These are phyloP conservation scores for Bombus consobrinus DNA, from an alignment of 1,140 invertebrate genomes.

Conservation along the genomic window DNA sequence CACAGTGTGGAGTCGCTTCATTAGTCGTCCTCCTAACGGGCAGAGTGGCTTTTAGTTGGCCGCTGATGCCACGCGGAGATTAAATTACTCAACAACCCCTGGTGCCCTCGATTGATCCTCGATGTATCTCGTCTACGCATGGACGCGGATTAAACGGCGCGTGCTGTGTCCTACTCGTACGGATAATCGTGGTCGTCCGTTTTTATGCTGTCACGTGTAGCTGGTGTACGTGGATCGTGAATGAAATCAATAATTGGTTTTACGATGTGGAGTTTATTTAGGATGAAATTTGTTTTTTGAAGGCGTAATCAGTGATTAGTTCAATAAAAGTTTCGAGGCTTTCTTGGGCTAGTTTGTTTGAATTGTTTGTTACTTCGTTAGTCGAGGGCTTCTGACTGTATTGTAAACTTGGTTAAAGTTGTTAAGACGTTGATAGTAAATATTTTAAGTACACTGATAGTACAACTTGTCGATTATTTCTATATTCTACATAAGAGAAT, in stretches of 20 bases:
- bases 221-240: background rate
- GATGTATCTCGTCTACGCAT: conserved; percentile 55
- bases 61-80: conserved; percentile 36
- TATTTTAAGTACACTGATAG: too few species aligned
- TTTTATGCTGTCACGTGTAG: conserved; percentile 2
- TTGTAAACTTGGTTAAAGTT: too few species aligned
- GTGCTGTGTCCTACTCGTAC: conserved; percentile 16
- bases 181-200: conserved; percentile 37
- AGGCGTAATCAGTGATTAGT: too few species aligned
- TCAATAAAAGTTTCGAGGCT: too few species aligned
- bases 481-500: too few species aligned
- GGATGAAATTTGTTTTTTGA: background rate
- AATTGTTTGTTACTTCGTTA: too few species aligned
- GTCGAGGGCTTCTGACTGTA: too few species aligned
- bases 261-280: background rate
- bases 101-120: conserved; percentile 54
- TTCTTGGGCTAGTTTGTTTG: too few species aligned
- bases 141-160: conserved; percentile 60
- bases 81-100: conserved; percentile 58
- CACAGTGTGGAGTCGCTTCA: conserved; percentile 46
- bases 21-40: conserved; percentile 32
- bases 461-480: too few species aligned
- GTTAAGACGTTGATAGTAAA: too few species aligned
- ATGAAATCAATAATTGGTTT: background rate
- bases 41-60: conserved; percentile 57